Evolutionary conservation across 2,888 invertebrate genomes (phyloP).

Genomic region (Listrodromus nycthemerus): DNA sequence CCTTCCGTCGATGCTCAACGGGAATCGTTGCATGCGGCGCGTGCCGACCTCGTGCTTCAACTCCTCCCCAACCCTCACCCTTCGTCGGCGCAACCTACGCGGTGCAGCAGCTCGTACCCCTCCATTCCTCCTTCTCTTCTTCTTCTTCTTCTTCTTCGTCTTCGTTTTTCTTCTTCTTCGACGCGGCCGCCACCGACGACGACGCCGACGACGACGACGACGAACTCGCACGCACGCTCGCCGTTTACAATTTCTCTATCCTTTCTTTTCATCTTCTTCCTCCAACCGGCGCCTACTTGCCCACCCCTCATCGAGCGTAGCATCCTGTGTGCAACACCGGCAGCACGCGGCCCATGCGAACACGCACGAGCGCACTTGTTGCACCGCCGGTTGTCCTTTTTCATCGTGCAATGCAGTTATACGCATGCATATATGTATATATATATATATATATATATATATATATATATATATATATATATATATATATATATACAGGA

Average conservation of each 20-base stretch:
- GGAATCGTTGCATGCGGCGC: slow-evolving; percentile 83
- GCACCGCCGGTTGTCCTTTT: slow-evolving; percentile 70
- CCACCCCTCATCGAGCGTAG: slow-evolving; percentile 47
- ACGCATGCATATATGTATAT: not conserved
- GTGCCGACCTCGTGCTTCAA: slow-evolving; percentile 82
- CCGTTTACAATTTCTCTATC: slow-evolving; percentile 62
- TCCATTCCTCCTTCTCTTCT: slow-evolving; percentile 71
- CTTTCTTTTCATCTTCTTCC: slow-evolving; percentile 53
- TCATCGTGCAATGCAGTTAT: slow-evolving; percentile 36
- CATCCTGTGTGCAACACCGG: slow-evolving; percentile 42
- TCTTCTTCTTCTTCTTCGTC: slow-evolving; percentile 62
- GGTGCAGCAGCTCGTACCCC: slow-evolving; percentile 65
- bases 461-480: not conserved
- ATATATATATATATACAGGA: not conserved
- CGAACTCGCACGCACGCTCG: slow-evolving; percentile 50
- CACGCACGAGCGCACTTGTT: slow-evolving; percentile 79
- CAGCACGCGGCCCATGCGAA: slow-evolving; percentile 47
- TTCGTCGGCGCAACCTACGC: slow-evolving; percentile 72
- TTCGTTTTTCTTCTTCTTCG: slow-evolving; percentile 48
- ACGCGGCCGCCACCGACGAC: slow-evolving; percentile 36
- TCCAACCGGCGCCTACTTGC: slow-evolving; percentile 62
- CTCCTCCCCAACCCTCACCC: slow-evolving; percentile 73
- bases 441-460: not conserved
- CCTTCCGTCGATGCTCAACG: slow-evolving; percentile 68
- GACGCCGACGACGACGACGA: slow-evolving; percentile 52